Percentiles rank a stretch among this genome's conserved stretches.
phyloP scores from a whole-genome alignment of 2,888 invertebrate genomes.

The Calephelis perditalis region DNA sequence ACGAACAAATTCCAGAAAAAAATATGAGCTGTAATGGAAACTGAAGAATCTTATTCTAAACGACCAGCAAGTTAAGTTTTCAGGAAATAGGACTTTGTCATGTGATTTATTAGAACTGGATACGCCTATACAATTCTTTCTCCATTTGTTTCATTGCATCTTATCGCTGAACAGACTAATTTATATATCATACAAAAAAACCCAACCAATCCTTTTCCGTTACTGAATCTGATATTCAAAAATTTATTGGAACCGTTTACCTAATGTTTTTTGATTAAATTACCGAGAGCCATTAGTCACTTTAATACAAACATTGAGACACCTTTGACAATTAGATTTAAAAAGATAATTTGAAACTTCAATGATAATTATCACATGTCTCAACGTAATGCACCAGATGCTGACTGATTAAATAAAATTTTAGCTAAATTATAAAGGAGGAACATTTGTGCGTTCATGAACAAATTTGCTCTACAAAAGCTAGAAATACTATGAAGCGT shows the following conservation, averaged over 20 bases:
- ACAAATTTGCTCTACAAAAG: not conserved
- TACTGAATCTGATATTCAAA: too few species aligned
- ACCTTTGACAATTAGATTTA: constrained; percentile 26
- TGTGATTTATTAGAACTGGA: constrained; percentile 22
- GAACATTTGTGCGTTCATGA: not conserved
- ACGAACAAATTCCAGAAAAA: too few species aligned
- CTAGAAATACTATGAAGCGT: constrained; percentile 30
- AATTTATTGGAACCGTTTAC: too few species aligned
- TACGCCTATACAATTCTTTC: constrained; percentile 28
- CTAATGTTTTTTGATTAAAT: constrained; percentile 30
- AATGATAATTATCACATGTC: constrained; percentile 27
- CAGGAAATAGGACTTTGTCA: constrained; percentile 17
- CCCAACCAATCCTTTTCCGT: constrained; percentile 24
- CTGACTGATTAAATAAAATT: constrained; percentile 25
- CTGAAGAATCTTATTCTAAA: constrained; percentile 20
- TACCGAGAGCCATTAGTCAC: constrained; percentile 28
- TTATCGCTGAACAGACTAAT: constrained; percentile 23
- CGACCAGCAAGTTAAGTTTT: constrained; percentile 17
- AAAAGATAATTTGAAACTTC: constrained; percentile 32
- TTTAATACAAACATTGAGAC: constrained; percentile 25
- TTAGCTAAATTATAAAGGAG: not conserved
- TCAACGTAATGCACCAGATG: constrained; percentile 19
- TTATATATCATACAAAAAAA: constrained; percentile 29
- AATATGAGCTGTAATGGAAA: too few species aligned
- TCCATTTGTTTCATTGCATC: constrained; percentile 12